Percentiles rank a stretch among this genome's conserved stretches.
These are phyloP conservation scores for Lepetodrilus schrolli DNA, from an alignment of 2,888 invertebrate genomes.

Conservation along the genomic window DNA sequence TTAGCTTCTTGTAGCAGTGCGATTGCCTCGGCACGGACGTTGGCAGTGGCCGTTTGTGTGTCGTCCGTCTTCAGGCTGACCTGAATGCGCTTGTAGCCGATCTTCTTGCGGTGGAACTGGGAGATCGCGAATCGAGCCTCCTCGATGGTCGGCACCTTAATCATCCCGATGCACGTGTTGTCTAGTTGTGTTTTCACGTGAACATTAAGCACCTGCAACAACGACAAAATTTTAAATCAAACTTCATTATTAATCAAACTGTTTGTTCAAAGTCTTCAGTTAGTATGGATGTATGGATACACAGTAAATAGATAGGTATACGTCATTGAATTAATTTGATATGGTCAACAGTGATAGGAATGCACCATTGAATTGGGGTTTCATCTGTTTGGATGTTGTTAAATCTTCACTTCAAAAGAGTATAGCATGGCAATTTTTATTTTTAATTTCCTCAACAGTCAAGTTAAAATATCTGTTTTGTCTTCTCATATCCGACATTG, in stretches of 20 bases:
- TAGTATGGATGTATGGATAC: neutral
- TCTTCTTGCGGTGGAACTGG: slow-evolving; percentile 86
- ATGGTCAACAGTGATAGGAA: too few relatives aligned
- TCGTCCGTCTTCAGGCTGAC: slow-evolving; percentile 76
- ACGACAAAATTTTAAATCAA: neutral
- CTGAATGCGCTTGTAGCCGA: slow-evolving; percentile 87
- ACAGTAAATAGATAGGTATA: neutral
- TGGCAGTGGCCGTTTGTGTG: slow-evolving; percentile 56
- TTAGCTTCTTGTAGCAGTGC: slow-evolving; percentile 85
- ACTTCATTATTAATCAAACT: neutral
- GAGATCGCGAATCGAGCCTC: slow-evolving; percentile 84
- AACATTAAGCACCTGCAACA: slow-evolving; percentile 78
- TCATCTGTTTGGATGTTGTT: too few relatives aligned
- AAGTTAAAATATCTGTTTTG: too few relatives aligned
- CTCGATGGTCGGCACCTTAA: slow-evolving; percentile 83
- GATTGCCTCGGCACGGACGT: slow-evolving; percentile 81
- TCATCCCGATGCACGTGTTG: slow-evolving; percentile 82
- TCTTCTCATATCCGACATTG: too few relatives aligned
- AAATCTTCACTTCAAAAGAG: too few relatives aligned
- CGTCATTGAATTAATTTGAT: neutral
- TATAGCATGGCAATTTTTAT: too few relatives aligned
- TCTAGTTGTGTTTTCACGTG: slow-evolving; percentile 81
- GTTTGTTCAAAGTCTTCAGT: neutral
- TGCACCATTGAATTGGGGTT: too few relatives aligned
- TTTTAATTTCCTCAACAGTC: too few relatives aligned